phyloP scores from a whole-genome alignment of 2,797 vertebrate species.

The Threskiornis aethiopicus region DNA sequence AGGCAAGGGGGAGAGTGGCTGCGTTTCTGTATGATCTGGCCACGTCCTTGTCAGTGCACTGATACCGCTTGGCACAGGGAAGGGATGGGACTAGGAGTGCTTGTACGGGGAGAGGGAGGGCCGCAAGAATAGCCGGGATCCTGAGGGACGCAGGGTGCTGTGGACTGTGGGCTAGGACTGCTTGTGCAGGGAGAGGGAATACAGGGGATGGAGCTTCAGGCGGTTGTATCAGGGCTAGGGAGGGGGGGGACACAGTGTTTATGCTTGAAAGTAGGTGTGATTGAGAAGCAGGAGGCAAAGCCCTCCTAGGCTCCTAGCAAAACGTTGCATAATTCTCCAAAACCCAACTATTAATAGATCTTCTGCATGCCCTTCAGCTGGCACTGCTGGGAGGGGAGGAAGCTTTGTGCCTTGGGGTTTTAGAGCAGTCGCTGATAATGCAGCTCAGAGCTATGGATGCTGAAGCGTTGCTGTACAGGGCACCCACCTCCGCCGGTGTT shows the following conservation, averaged over 20 bases:
- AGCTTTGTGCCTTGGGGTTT: background rate
- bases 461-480: background rate
- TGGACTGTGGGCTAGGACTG: background rate
- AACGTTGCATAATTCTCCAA: background rate
- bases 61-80: background rate
- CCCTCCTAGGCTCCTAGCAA: background rate
- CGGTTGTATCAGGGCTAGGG: background rate
- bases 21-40: background rate
- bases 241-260: background rate
- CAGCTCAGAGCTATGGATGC: background rate
- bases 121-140: background rate
- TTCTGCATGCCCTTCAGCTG: background rate
- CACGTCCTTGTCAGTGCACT: background rate
- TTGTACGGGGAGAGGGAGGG: background rate
- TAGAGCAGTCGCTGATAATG: background rate
- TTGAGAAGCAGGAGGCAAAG: background rate
- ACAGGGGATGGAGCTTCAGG: background rate
- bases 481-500: rapidly evolving
- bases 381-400: background rate
- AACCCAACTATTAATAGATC: background rate
- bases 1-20: background rate
- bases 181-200: background rate
- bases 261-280: background rate
- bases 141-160: background rate
- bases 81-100: background rate